Conservation (phyloP, 2,113 vertebrate genomes). For the Pandion haliaetus region DNA sequence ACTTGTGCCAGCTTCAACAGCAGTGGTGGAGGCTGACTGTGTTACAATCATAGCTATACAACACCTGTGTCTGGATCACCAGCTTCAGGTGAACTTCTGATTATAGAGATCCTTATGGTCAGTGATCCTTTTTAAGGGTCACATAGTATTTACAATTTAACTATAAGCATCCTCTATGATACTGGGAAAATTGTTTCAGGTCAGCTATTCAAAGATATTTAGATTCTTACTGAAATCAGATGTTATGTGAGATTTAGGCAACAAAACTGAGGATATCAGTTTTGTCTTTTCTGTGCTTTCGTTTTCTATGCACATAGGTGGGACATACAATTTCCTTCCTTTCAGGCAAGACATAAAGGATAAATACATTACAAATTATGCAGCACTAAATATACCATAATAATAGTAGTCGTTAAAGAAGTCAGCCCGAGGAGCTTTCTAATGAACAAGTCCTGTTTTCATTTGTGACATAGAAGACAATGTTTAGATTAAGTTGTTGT, state of each 20-base stretch:
- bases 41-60: background rate
- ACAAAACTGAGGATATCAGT: background rate
- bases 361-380: background rate
- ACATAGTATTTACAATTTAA: background rate
- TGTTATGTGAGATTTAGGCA: background rate
- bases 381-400: background rate
- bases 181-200: background rate
- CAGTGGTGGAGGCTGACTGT: background rate
- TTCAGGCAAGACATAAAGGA: background rate
- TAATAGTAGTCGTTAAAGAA: background rate
- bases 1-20: background rate
- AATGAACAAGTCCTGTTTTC: background rate
- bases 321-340: background rate
- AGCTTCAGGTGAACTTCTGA: background rate
- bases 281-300: background rate
- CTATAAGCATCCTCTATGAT: background rate
- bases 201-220: background rate
- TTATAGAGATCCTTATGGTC: background rate
- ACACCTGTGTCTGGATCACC: background rate
- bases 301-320: background rate
- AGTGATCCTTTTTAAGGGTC: background rate
- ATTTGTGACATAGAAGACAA: background rate
- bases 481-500: background rate
- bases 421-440: background rate
- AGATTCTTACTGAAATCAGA: background rate